These are phyloP conservation scores for Drosophila subquinaria DNA, from an alignment of 2,888 invertebrate genomes.

Conservation along the genomic window DNA sequence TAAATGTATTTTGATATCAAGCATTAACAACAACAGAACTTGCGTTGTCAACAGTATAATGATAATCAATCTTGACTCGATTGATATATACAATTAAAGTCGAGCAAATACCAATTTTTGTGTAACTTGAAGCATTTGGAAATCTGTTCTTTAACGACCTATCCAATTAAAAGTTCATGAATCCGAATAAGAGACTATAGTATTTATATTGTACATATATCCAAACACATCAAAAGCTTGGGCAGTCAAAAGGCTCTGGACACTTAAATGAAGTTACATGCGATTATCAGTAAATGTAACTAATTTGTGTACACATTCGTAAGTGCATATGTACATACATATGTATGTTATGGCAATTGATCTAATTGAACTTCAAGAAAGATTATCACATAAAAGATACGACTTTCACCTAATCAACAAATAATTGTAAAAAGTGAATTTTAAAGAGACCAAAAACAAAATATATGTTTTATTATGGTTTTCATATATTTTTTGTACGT, in stretches of 20 bases:
- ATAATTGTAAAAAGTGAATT: not conserved
- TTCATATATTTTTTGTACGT: not conserved
- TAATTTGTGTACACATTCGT: not conserved
- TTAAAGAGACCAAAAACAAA: not conserved
- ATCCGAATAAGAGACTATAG: not conserved
- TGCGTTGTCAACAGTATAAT: not conserved
- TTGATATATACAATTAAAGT: not conserved
- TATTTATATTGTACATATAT: too few relatives aligned
- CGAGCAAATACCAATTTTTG: not conserved
- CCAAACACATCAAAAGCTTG: not conserved
- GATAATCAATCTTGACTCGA: not conserved
- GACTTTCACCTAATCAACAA: conserved; percentile 6
- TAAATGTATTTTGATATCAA: not conserved
- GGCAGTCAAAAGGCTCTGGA: not conserved
- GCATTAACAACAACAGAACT: too few relatives aligned
- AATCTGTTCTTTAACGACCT: not conserved
- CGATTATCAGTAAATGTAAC: conserved; percentile 22
- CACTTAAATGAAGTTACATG: conserved; percentile 26
- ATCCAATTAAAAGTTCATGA: not conserved
- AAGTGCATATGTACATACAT: not conserved
- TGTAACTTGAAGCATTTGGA: not conserved
- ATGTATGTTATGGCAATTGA: conserved; percentile 1
- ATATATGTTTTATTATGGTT: not conserved
- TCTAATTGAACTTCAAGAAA: not conserved
- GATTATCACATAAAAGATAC: not conserved